Base-by-base conservation (phyloP, 1,140 invertebrate genomes). In the Drosophila jambulina region DNA sequence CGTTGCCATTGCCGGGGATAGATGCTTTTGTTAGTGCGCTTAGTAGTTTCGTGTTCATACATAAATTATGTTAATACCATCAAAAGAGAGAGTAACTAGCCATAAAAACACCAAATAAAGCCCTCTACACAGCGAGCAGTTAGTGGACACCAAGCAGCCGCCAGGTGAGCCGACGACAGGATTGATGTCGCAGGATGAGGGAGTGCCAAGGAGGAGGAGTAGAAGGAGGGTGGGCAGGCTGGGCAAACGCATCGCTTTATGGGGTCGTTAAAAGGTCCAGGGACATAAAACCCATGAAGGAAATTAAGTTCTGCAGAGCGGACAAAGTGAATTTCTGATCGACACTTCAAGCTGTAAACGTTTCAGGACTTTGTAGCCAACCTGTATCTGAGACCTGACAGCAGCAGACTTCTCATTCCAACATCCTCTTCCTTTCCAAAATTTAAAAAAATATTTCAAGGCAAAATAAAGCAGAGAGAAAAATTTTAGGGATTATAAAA, bases 51-150 rank as follows among this genome's bases (percentile, higher is more conserved):
- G 80, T 87, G 84, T 82, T 84, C 80, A 80, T 87, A 87, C 83
- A 87, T 87, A 87, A 87, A 87, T 87, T 87, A 87, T 87, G 83
- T 80, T 83, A 83, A 87, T 87, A 82, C 84, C 84, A 83, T 88
- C 83, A 88, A 87, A 78, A 72, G 46, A 88, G 46, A 88, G 70
- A 82, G 82, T 83, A 88, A 80, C 76, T 76, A 88, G 77, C 76
- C 70, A 86, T 80, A 80, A 80, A 88, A 80, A 78, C 76, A 88
- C 83, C 72, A 80, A 88, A 83, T 83, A 78, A 75, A 80, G 74
- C 67, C 61, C 70, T 68, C 62, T 62, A 64, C 76, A 77, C 34
- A 42, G 75, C 51, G 36, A 58, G 64, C 64, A 27, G 51, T 49
- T 59, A 49, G 56, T 61, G 67, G 68, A 75, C 68, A 61, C 67